Evolutionary conservation across 2,113 vertebrate species (phyloP).

Genomic region (Artemisiospiza belli): DNA sequence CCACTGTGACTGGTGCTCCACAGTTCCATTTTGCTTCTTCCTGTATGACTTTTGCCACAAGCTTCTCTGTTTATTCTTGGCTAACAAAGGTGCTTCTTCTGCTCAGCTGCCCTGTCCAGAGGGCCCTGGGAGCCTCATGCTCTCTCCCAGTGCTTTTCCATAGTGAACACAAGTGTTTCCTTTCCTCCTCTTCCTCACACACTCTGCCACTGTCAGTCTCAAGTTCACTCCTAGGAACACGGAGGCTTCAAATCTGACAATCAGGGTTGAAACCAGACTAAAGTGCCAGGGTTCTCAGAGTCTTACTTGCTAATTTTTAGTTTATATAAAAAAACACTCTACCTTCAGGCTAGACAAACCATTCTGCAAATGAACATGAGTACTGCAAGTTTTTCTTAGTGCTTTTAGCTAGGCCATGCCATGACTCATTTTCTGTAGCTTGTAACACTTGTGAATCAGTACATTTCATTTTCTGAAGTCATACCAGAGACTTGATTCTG

Average conservation of each 20-base stretch:
- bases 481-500: not conserved
- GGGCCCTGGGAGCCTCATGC: not conserved
- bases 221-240: not conserved
- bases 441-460: not conserved
- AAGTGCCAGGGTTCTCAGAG: not conserved
- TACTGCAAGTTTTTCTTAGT: not conserved
- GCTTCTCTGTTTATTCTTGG: not conserved
- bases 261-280: not conserved
- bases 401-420: not conserved
- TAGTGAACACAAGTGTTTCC: not conserved
- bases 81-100: not conserved
- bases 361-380: not conserved
- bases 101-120: not conserved
- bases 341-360: not conserved
- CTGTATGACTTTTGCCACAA: not conserved
- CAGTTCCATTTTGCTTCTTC: not conserved
- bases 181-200: not conserved
- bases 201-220: not conserved
- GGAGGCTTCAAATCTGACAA: not conserved
- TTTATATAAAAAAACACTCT: not conserved
- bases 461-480: constrained; percentile 7
- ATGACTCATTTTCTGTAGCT: not conserved
- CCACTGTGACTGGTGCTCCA: not conserved
- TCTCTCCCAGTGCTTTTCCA: not conserved
- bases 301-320: not conserved